Percentiles rank a stretch among this genome's conserved stretches.
These are phyloP conservation scores for Xyrauchen texanus DNA, from an alignment of 2,113 vertebrate species.

Conservation along the genomic window DNA sequence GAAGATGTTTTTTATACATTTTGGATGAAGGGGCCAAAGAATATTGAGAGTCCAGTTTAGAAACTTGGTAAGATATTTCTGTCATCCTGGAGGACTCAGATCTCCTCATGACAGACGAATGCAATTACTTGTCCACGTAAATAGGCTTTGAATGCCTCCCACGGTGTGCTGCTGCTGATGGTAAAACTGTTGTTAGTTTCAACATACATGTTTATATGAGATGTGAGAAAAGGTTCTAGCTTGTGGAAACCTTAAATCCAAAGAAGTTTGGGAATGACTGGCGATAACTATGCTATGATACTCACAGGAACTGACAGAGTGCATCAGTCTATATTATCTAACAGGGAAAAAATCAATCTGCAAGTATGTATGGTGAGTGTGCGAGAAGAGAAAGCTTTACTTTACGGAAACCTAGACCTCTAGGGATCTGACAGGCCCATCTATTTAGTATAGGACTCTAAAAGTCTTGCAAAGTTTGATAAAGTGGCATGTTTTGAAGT, in stretches of 20 bases:
- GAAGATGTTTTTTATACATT: neutral
- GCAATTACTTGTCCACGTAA: neutral
- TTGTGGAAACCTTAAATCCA: too few relatives aligned
- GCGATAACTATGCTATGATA: too few relatives aligned
- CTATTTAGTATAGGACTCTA: neutral
- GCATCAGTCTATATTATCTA: neutral
- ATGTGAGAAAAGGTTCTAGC: too few relatives aligned
- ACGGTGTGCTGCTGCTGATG: neutral
- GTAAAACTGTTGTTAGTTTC: neutral
- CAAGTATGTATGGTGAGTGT: too few relatives aligned
- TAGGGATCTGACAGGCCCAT: neutral
- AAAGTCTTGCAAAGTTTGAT: too few relatives aligned
- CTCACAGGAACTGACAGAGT: too few relatives aligned
- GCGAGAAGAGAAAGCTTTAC: too few relatives aligned
- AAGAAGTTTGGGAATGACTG: too few relatives aligned
- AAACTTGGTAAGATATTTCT: neutral
- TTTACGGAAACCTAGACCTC: too few relatives aligned
- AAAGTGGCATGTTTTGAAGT: neutral
- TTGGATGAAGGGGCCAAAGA: neutral
- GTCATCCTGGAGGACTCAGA: neutral
- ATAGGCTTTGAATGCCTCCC: slow-evolving; percentile 13
- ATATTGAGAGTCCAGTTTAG: neutral
- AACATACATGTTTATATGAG: neutral
- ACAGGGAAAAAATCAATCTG: neutral
- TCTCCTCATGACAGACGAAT: neutral